These are phyloP conservation scores for Elgaria multicarinata DNA, from an alignment of 2,113 vertebrate species.

Conservation along the genomic window DNA sequence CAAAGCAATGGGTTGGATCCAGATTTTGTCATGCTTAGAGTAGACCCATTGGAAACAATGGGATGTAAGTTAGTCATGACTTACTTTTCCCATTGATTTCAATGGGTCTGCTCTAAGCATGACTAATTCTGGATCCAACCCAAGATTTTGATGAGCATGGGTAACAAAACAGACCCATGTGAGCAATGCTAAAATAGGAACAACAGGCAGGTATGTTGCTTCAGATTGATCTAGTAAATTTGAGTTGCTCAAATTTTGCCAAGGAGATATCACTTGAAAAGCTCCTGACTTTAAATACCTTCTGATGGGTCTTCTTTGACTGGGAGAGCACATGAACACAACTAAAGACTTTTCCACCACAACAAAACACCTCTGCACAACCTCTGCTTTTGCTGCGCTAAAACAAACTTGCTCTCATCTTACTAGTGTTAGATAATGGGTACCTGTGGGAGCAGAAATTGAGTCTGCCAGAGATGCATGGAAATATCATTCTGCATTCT, in stretches of 20 bases:
- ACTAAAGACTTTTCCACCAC: not conserved
- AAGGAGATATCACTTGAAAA: not conserved
- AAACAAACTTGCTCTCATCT: not conserved
- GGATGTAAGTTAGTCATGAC: too few species aligned
- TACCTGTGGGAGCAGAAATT: accelerated
- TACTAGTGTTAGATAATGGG: not conserved
- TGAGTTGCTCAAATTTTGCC: not conserved
- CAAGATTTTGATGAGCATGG: too few species aligned
- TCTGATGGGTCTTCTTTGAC: not conserved
- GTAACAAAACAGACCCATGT: too few species aligned
- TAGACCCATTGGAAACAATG: too few species aligned
- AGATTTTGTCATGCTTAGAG: too few species aligned
- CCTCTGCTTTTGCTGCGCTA: not conserved
- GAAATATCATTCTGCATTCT: not conserved
- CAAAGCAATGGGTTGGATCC: not conserved
- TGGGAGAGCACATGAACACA: not conserved
- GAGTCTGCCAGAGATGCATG: not conserved
- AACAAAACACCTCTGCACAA: not conserved
- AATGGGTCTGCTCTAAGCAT: too few species aligned
- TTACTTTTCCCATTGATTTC: too few species aligned
- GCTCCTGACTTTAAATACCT: not conserved
- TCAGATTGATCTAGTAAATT: not conserved
- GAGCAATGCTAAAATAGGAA: too few species aligned
- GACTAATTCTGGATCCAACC: too few species aligned
- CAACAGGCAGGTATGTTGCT: not conserved